These are phyloP conservation scores for Pissodes strobi DNA, from an alignment of 1,140 invertebrate species.

Conservation along the genomic window DNA sequence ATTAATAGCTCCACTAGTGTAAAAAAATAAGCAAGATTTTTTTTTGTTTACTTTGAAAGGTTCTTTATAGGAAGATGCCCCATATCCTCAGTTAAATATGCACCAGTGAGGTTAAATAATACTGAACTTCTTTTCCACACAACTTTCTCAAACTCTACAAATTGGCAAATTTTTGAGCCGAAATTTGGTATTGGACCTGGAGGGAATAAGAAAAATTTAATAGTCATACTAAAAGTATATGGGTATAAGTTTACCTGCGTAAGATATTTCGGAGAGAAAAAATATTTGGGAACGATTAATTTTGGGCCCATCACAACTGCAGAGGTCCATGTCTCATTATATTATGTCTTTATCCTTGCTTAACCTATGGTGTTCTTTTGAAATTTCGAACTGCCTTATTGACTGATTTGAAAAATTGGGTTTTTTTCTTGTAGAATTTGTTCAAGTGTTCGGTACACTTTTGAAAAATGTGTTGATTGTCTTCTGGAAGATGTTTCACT, in stretches of 20 bases:
- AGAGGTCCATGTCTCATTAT: not conserved
- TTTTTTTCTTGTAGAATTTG: not conserved
- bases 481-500: no score
- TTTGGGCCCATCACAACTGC: not conserved
- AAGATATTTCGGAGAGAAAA: not conserved
- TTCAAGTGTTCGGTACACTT: conserved; percentile 3
- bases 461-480: no score
- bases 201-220: no score
- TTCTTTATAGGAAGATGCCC: not conserved
- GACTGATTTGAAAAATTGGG: not conserved
- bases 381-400: conserved; percentile 8
- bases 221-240: no score
- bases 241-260: no score
- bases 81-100: no score
- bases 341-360: not conserved
- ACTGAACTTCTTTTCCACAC: not conserved
- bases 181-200: no score
- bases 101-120: no score
- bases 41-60: not conserved
- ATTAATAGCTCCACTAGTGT: not conserved
- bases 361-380: conserved; percentile 7
- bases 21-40: not conserved
- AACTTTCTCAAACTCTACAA: no score
- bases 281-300: no score
- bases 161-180: no score